Conservation (phyloP, 2,113 vertebrate genomes). For the Glaucidium brasilianum region DNA sequence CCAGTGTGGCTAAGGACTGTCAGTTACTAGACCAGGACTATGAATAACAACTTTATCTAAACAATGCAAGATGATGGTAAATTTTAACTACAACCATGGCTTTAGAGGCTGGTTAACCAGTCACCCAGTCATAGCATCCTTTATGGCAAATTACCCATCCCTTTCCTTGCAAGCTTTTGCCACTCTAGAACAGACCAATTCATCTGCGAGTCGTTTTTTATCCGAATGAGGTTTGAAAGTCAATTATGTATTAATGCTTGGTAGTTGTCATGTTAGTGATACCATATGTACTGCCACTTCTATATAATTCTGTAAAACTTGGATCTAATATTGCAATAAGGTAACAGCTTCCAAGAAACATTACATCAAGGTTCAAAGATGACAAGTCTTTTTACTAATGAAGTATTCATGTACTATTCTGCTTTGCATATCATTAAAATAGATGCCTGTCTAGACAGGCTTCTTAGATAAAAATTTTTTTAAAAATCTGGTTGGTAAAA, state of each 20-base stretch:
- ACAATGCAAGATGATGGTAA: not conserved
- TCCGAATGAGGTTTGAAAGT: not conserved
- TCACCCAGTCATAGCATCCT: not conserved
- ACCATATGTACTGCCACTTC: not conserved
- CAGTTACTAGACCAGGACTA: not conserved
- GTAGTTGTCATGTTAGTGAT: not conserved
- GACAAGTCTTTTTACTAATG: slow-evolving; percentile 39
- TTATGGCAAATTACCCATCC: not conserved
- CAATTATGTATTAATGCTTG: not conserved
- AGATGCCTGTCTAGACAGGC: slow-evolving; percentile 48
- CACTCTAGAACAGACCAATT: not conserved
- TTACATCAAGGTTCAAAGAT: slow-evolving; percentile 37
- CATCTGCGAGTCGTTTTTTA: not conserved
- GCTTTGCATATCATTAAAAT: slow-evolving; percentile 51
- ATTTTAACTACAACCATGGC: not conserved
- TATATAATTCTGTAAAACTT: not conserved
- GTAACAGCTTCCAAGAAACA: slow-evolving; percentile 26
- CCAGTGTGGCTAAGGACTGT: not conserved
- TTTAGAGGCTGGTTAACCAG: not conserved
- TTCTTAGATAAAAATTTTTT: not conserved
- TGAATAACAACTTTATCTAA: not conserved
- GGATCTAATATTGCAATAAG: not conserved
- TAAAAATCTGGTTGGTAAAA: not conserved
- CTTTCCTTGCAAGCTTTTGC: not conserved
- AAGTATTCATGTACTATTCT: slow-evolving; percentile 36